Evolutionary conservation across 2,113 vertebrate genomes (phyloP).

Genomic region (Fulica atra): DNA sequence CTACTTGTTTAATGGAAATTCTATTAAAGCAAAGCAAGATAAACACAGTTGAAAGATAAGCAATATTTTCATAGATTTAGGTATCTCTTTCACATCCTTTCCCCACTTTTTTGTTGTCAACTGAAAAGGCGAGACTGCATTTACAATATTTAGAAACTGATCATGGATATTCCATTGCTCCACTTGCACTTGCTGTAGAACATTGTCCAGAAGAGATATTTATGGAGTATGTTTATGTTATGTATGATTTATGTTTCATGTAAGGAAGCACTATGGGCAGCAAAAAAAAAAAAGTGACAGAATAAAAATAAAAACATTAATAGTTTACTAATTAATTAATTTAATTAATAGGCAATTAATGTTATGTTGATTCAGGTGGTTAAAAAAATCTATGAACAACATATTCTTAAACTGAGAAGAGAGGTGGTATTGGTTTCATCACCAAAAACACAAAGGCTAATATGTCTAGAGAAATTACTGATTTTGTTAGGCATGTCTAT

Average conservation of each 20-base stretch:
- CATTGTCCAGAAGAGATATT: background rate
- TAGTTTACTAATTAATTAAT: background rate
- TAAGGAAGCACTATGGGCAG: background rate
- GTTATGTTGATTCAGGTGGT: background rate
- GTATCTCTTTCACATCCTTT: background rate
- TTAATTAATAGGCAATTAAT: background rate
- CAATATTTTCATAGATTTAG: background rate
- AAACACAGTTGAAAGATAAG: background rate
- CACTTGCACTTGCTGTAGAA: background rate
- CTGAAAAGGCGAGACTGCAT: background rate
- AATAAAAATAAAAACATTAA: background rate
- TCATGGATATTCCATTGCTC: background rate
- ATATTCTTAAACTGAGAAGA: background rate
- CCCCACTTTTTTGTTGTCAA: background rate
- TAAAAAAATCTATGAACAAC: background rate
- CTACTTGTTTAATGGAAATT: background rate
- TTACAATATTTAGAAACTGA: background rate
- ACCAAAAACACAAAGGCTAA: background rate
- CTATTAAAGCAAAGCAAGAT: background rate
- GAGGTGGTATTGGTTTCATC: background rate
- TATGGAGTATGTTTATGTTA: background rate
- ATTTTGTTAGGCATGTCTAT: background rate
- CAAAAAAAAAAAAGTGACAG: rapidly evolving
- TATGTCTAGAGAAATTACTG: background rate
- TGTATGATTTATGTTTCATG: background rate